phyloP scores from a whole-genome alignment of 2,888 invertebrate species.

The Nephrotoma appendiculata region DNA sequence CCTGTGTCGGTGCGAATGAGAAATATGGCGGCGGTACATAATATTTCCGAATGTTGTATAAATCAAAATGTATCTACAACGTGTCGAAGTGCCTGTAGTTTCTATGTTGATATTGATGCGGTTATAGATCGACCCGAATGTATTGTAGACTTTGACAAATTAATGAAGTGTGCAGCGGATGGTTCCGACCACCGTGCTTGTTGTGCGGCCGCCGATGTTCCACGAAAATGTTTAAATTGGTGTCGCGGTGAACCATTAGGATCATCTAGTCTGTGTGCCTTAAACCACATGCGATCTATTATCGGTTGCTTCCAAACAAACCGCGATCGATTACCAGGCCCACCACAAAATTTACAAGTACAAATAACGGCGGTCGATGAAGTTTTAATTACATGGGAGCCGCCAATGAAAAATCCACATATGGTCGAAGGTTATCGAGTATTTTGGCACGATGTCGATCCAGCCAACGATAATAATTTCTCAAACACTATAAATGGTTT shows the following conservation, averaged over 20 bases:
- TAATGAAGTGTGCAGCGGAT: conserved; percentile 74
- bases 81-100: conserved; percentile 73
- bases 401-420: conserved; percentile 66
- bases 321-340: conserved; percentile 61
- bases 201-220: conserved; percentile 66
- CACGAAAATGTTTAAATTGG: conserved; percentile 67
- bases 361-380: conserved; percentile 41
- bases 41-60: conserved; percentile 69
- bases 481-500: conserved; percentile 24
- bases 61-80: conserved; percentile 60
- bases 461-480: conserved; percentile 9
- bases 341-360: conserved; percentile 51
- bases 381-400: conserved; percentile 57
- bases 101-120: conserved; percentile 68
- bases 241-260: conserved; percentile 63
- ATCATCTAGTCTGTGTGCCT: conserved; percentile 47
- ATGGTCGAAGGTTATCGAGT: conserved; percentile 71
- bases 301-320: conserved; percentile 71
- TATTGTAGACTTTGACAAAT: conserved; percentile 67
- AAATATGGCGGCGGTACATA: conserved; percentile 45
- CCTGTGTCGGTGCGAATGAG: conserved; percentile 60
- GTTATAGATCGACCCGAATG: conserved; percentile 70
- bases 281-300: conserved; percentile 59
- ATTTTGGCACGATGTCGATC: conserved; percentile 58
- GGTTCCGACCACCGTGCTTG: conserved; percentile 72